These are phyloP conservation scores for Melipona bicolor DNA, from an alignment of 2,888 invertebrate species.

Conservation along the genomic window DNA sequence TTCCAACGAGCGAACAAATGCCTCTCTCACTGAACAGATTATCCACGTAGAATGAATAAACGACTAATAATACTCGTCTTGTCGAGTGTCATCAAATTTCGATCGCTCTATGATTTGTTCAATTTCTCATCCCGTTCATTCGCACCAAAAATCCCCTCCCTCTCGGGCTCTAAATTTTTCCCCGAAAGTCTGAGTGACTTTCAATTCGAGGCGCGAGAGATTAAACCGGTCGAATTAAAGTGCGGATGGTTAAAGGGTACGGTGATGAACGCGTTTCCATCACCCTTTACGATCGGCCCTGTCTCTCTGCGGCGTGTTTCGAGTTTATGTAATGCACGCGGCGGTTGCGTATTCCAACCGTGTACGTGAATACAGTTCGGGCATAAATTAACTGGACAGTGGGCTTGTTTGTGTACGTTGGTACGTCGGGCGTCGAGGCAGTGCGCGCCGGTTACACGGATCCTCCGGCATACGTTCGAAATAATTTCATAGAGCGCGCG, in stretches of 20 bases:
- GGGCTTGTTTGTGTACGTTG: constrained; percentile 32
- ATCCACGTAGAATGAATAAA: not conserved
- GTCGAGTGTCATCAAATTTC: not conserved
- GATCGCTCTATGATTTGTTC: not conserved
- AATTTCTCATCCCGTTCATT: not conserved
- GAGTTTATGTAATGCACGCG: constrained; percentile 76
- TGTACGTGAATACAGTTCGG: constrained; percentile 68
- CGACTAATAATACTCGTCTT: not conserved
- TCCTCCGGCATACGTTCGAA: constrained; percentile 34
- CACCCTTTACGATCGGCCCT: constrained; percentile 65
- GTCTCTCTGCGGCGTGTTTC: constrained; percentile 70
- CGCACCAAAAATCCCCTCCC: not conserved
- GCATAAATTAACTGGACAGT: constrained; percentile 77
- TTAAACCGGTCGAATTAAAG: constrained; percentile 53
- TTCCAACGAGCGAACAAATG: no score
- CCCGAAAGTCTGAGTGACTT: not conserved
- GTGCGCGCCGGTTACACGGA: constrained; percentile 13
- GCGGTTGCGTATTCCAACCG: constrained; percentile 72
- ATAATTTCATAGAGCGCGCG: constrained; percentile 55
- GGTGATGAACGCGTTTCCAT: constrained; percentile 75
- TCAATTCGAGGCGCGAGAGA: constrained; percentile 29
- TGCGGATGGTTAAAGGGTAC: constrained; percentile 69
- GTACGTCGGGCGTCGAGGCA: not conserved
- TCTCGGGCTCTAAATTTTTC: not conserved
- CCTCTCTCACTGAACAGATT: not conserved